These are phyloP conservation scores for Antheraea pernyi DNA, from an alignment of 1,140 invertebrate genomes.

Conservation along the genomic window DNA sequence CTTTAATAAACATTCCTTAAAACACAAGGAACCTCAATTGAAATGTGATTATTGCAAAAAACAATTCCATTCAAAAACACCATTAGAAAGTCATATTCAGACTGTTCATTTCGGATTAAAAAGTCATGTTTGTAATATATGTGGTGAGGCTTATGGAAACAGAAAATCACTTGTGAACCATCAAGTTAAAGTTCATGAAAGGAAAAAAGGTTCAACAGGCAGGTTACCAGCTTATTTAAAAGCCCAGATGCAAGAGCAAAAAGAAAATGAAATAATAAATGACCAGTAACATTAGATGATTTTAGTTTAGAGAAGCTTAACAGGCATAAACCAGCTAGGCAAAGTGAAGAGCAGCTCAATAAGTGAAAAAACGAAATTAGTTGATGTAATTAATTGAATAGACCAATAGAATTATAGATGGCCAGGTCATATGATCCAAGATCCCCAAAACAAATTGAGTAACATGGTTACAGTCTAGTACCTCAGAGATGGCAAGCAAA, in stretches of 20 bases:
- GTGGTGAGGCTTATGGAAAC: constrained; percentile 78
- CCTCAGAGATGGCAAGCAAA: no score
- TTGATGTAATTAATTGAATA: no score
- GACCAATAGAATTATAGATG: no score
- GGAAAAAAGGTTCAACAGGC: constrained; percentile 54
- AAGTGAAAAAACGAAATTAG: no score
- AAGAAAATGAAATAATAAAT: not conserved
- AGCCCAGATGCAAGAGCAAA: constrained; percentile 20
- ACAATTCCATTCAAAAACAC: constrained; percentile 57
- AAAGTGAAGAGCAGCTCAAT: no score
- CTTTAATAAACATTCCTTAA: constrained; percentile 72
- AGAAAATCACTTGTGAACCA: constrained; percentile 76
- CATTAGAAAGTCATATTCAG: constrained; percentile 62
- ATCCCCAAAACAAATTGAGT: no score
- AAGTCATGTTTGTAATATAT: constrained; percentile 75
- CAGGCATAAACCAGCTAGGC: no score
- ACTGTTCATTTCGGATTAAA: constrained; percentile 76
- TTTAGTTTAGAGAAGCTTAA: no score
- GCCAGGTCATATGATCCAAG: no score
- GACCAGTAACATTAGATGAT: no score
- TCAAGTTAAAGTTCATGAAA: constrained; percentile 75
- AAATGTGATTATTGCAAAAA: constrained; percentile 65
- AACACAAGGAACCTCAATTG: constrained; percentile 61
- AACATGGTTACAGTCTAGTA: no score
- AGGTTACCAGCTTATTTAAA: constrained; percentile 56